These are phyloP conservation scores for Octomys mimax DNA, from an alignment of 2,797 vertebrate genomes.

Conservation along the genomic window DNA sequence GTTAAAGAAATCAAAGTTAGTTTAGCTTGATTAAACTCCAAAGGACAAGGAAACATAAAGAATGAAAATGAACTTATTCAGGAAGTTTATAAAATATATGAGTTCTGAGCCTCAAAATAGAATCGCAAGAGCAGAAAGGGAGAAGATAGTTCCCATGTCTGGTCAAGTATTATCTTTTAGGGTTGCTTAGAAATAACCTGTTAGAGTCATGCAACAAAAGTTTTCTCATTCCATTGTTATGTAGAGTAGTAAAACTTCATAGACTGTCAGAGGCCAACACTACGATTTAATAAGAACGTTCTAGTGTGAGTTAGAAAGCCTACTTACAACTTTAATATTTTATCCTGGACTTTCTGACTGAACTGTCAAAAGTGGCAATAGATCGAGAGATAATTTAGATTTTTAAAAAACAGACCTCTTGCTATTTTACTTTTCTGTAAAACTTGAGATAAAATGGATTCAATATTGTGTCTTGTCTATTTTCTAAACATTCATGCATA, in stretches of 20 bases:
- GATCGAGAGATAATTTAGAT: neutral
- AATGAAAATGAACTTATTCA: neutral
- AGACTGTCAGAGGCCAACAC: neutral
- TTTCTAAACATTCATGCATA: neutral
- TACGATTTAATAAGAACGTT: neutral
- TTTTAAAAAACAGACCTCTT: neutral
- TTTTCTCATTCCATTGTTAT: neutral
- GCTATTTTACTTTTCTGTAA: neutral
- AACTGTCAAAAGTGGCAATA: neutral
- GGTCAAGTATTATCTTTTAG: neutral
- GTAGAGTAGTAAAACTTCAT: neutral
- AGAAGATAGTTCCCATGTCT: neutral
- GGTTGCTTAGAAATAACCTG: neutral
- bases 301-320: neutral
- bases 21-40: neutral
- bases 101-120: neutral
- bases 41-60: neutral
- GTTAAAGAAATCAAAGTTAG: conserved; percentile 22
- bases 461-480: neutral
- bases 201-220: neutral
- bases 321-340: neutral
- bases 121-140: neutral
- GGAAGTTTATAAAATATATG: neutral
- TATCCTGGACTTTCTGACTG: neutral
- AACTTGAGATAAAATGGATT: conserved; percentile 8